Evolutionary conservation across 2,113 vertebrate species (phyloP), one percentile per base, ranked within the genome.

Genomic region (Cricetomys ansorgei): DNA sequence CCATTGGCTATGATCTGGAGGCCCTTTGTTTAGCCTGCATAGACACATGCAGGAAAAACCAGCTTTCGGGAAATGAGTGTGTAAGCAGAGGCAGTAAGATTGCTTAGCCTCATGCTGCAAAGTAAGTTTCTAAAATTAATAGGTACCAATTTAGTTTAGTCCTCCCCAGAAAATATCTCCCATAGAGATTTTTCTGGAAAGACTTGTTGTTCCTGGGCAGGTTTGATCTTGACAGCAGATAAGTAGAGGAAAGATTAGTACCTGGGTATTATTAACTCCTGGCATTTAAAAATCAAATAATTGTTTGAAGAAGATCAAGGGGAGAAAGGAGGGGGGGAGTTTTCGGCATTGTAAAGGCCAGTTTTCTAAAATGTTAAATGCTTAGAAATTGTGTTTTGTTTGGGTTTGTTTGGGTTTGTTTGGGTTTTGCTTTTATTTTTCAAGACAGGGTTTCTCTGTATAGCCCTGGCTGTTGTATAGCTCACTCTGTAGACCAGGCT

Each of bases 221-320:
- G 94, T 95, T 95, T 88, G 43, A 55, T 77, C 93, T 53, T 96
- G 76, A 93, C 19, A 76, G 40, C 48, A 64, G 19, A 67, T 92
- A 65, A 88, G 89, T 92, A 85, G 95, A 94, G 67, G 77, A 69
- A 75, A 55, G 88, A 94, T 96, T 93, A 93, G 29, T 77, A 57
- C 34, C 81, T 86, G 29, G 45, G n/a, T 85, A 45, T 95, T 94
- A 57, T 95, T 94, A 93, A 89, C 80, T 79, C 80, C 59, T 94
- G 94, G 75, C 73, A 94, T 97, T 96, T 95, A 31, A 88, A 91
- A 96, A 88, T 88, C 80, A 91, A 96, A 57, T 93, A 88, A 92
- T 85, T 89, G 70, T 80, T 48, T n/a, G 48, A 76, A 94, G 11
- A 43, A 37, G 43, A 43, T 2, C 5, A 45, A 86, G 15, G 34